phyloP scores from a whole-genome alignment of 2,888 invertebrate species.

The Aphodius sticticus region DNA sequence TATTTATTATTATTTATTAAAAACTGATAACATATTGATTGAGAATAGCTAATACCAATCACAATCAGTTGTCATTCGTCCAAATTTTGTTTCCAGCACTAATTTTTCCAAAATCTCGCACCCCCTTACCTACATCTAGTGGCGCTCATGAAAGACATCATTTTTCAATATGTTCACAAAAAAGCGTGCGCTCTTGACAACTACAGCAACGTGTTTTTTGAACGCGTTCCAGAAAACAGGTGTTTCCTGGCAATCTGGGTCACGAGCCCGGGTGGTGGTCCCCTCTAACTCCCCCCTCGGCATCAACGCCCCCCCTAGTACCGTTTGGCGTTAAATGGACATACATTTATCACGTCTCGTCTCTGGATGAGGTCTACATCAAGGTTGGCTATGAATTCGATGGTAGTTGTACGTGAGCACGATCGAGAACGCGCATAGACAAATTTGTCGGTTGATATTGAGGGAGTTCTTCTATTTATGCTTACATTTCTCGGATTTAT shows the following conservation, averaged over 20 bases:
- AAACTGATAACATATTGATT: no score
- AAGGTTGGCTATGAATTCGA: not conserved
- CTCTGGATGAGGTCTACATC: not conserved
- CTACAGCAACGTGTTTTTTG: not conserved
- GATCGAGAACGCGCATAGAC: no score
- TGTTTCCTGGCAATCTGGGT: not conserved
- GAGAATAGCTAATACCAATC: no score
- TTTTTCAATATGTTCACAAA: not conserved
- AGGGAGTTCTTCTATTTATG: no score
- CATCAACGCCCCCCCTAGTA: not conserved
- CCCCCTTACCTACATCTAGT: not conserved
- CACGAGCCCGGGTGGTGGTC: not conserved
- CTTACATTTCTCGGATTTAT: no score
- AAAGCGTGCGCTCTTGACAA: not conserved
- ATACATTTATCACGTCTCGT: not conserved
- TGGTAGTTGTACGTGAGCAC: not conserved
- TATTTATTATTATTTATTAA: no score
- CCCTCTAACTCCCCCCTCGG: not conserved
- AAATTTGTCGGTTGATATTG: no score
- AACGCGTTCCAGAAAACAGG: conserved; percentile 4
- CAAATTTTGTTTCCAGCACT: no score
- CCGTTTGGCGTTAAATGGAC: not conserved
- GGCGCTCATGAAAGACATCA: not conserved
- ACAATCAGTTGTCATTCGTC: no score
- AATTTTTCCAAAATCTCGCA: not conserved